phyloP scores from a whole-genome alignment of 2,888 invertebrate genomes.

The Dicranocentrus wangi region DNA sequence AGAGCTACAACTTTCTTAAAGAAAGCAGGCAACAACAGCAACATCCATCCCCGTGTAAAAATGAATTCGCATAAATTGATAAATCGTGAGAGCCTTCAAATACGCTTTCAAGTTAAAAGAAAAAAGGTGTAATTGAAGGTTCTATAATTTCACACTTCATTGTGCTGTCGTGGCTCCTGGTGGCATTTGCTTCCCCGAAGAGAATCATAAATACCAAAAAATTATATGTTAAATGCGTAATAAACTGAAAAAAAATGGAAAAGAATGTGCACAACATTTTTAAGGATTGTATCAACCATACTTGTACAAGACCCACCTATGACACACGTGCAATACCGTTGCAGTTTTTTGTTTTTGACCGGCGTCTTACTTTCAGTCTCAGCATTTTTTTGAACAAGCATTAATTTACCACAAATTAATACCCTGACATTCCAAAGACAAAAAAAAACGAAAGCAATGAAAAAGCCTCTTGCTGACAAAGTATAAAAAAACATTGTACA shows the following conservation, averaged over 20 bases:
- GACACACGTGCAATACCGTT: too few relatives aligned
- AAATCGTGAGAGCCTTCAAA: conserved; percentile 52
- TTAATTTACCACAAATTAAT: too few relatives aligned
- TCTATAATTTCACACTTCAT: conserved; percentile 57
- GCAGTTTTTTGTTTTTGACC: too few relatives aligned
- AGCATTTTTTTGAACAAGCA: too few relatives aligned
- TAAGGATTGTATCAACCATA: too few relatives aligned
- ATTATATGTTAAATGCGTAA: not conserved
- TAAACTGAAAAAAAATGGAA: not conserved
- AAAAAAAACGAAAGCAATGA: conserved; percentile 12
- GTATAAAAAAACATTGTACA: not conserved
- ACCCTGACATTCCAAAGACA: not conserved
- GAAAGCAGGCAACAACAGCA: too few relatives aligned
- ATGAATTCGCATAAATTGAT: conserved; percentile 56
- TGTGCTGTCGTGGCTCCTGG: conserved; percentile 24
- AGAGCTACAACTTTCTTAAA: conserved; percentile 1
- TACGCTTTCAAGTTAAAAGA: conserved; percentile 12
- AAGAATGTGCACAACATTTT: not conserved
- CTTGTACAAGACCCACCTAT: too few relatives aligned
- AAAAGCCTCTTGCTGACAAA: not conserved
- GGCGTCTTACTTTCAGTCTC: too few relatives aligned
- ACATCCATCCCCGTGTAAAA: conserved; percentile 5
- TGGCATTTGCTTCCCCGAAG: conserved; percentile 27
- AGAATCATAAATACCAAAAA: conserved; percentile 48
- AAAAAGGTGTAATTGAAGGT: conserved; percentile 31